Evolutionary conservation across 2,113 vertebrate genomes (phyloP).

Genomic region (Ginglymostoma cirratum): DNA sequence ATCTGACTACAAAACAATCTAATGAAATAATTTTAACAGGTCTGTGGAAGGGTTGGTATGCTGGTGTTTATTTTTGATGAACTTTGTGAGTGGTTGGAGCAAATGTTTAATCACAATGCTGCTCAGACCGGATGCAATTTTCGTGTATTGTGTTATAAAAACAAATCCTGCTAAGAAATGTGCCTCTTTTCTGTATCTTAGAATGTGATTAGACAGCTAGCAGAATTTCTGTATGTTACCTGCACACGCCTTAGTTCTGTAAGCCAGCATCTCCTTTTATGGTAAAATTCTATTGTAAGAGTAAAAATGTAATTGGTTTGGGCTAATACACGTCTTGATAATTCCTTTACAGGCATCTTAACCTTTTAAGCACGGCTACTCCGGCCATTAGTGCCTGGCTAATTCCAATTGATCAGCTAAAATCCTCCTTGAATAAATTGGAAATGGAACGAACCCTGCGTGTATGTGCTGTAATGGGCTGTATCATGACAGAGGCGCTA

Average conservation of each 20-base stretch:
- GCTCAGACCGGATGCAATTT: background rate
- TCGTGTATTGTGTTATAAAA: background rate
- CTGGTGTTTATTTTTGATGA: background rate
- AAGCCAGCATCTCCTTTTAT: background rate
- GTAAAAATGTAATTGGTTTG: background rate
- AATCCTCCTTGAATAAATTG: slow-evolving; percentile 82
- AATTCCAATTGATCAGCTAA: slow-evolving; percentile 94
- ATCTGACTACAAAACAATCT: background rate
- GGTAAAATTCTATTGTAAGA: background rate
- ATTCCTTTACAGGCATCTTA: slow-evolving; percentile 70
- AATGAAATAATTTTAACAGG: background rate
- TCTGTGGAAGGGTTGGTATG: background rate
- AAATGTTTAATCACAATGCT: background rate
- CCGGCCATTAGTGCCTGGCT: slow-evolving; percentile 94
- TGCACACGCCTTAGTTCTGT: too few species aligned
- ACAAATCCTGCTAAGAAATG: background rate
- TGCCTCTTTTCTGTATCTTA: background rate
- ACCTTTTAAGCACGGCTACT: slow-evolving; percentile 91
- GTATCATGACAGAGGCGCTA: slow-evolving; percentile 94
- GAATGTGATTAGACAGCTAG: background rate
- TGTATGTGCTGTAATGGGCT: slow-evolving; percentile 94
- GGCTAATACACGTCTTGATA: background rate
- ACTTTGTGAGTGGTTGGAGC: background rate
- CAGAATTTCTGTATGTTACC: background rate
- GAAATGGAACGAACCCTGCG: slow-evolving; percentile 84